Evolutionary conservation across 1,140 invertebrate genomes (phyloP).

Genomic region (Heliconius himera): DNA sequence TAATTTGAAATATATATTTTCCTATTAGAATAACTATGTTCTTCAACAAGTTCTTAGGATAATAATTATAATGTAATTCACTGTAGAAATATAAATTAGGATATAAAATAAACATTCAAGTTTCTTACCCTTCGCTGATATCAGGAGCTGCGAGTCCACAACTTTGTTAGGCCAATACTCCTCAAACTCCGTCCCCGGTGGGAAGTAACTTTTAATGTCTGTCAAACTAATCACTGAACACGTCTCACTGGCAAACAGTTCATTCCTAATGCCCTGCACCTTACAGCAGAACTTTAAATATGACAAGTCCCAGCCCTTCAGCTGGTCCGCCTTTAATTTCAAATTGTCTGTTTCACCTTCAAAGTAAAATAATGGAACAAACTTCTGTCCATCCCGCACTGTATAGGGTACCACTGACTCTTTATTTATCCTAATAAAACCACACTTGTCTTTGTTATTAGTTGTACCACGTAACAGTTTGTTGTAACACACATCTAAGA

Average conservation of each 20-base stretch:
- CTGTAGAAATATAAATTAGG: constrained; percentile 19
- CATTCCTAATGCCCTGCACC: constrained; percentile 94
- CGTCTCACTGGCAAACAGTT: constrained; percentile 93
- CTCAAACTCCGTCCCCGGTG: constrained; percentile 92
- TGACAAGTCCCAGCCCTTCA: constrained; percentile 94
- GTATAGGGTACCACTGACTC: constrained; percentile 97
- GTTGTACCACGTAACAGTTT: constrained; percentile 87
- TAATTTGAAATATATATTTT: no score
- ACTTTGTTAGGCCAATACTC: constrained; percentile 95
- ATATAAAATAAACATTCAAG: constrained; percentile 43
- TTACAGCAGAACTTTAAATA: constrained; percentile 97
- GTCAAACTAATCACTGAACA: constrained; percentile 94
- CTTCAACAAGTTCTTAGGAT: no score
- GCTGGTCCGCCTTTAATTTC: constrained; percentile 90
- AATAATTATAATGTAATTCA: no score
- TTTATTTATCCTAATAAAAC: constrained; percentile 96
- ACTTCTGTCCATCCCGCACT: constrained; percentile 90
- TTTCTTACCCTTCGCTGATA: constrained; percentile 83
- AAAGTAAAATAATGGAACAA: constrained; percentile 96
- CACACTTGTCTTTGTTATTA: constrained; percentile 90
- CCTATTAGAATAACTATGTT: no score
- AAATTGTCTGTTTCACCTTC: constrained; percentile 95
- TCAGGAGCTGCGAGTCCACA: constrained; percentile 87
- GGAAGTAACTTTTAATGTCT: constrained; percentile 95
- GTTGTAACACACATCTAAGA: constrained; percentile 93